phyloP scores from a whole-genome alignment of 2,888 invertebrate species.

The Euphydryas editha region DNA sequence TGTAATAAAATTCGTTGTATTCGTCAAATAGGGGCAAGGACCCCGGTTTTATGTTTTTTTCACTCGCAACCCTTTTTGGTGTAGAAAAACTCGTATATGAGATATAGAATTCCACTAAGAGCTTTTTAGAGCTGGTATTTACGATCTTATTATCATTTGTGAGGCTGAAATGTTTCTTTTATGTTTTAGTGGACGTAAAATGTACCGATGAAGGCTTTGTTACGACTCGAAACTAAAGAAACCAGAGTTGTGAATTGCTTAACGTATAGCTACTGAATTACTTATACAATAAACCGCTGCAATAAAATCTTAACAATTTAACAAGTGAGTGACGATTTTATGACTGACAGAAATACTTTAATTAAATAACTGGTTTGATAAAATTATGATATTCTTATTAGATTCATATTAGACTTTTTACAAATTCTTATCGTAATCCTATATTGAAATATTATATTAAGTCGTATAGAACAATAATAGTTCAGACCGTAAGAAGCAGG shows the following conservation, averaged over 20 bases:
- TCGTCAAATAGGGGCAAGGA: slow-evolving; percentile 65
- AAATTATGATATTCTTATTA: background rate
- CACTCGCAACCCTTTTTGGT: slow-evolving; percentile 65
- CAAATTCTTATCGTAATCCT: background rate
- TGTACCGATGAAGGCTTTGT: slow-evolving; percentile 33
- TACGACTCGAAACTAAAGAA: slow-evolving; percentile 32
- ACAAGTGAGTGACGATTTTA: slow-evolving; percentile 10
- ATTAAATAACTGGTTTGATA: background rate
- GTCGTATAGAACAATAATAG: background rate
- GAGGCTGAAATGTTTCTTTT: slow-evolving; percentile 42
- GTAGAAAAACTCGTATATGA: slow-evolving; percentile 59
- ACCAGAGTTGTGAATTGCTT: slow-evolving; percentile 24
- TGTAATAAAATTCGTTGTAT: slow-evolving; percentile 71
- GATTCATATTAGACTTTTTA: background rate
- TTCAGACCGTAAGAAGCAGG: no score
- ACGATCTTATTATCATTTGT: slow-evolving; percentile 63
- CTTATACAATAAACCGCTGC: background rate
- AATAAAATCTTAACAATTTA: slow-evolving; percentile 10
- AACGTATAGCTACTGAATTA: slow-evolving; percentile 16
- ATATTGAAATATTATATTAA: background rate
- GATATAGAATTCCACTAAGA: slow-evolving; percentile 65
- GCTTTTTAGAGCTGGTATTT: slow-evolving; percentile 63
- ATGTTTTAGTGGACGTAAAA: slow-evolving; percentile 42
- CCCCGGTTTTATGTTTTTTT: slow-evolving; percentile 60
- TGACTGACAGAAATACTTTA: slow-evolving; percentile 5